These are phyloP conservation scores for Dasypogon diadema DNA, from an alignment of 2,888 invertebrate genomes.

Conservation along the genomic window DNA sequence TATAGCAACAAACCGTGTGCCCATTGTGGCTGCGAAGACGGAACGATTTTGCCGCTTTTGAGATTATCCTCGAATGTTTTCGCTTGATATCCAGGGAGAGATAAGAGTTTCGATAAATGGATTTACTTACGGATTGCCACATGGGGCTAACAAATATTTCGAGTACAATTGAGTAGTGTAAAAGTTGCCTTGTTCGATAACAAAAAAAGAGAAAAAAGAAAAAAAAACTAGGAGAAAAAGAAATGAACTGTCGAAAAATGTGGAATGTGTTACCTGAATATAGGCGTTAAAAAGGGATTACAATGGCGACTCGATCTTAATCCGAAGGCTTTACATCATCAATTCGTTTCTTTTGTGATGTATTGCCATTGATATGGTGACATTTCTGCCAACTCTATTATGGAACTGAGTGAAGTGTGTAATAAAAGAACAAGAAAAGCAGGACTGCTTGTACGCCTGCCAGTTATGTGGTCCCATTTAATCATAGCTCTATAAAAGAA, in stretches of 20 bases:
- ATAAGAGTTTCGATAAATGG: constrained; percentile 48
- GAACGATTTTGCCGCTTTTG: constrained; percentile 40
- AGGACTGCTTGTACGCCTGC: not conserved
- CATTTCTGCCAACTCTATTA: constrained; percentile 29
- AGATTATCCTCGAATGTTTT: constrained; percentile 45
- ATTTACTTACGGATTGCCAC: constrained; percentile 39
- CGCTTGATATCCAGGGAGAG: constrained; percentile 37
- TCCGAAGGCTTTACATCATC: not conserved
- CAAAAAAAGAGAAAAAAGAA: not conserved
- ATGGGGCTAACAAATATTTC: constrained; percentile 43
- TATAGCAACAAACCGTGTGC: constrained; percentile 29
- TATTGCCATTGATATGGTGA: not conserved
- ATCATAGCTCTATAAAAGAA: constrained; percentile 4
- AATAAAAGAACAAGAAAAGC: constrained; percentile 3
- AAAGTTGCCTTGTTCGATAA: not conserved
- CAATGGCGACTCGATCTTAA: not conserved
- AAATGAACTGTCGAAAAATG: not conserved
- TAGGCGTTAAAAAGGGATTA: not conserved
- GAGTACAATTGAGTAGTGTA: not conserved
- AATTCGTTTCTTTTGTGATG: constrained; percentile 6
- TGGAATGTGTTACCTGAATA: not conserved
- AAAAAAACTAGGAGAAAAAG: not conserved
- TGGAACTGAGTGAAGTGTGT: constrained; percentile 6
- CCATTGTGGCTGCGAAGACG: constrained; percentile 30
- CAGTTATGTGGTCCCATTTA: constrained; percentile 15